A percentile compares a stretch with the other conserved stretches of the same genome.
phyloP scores from a whole-genome alignment of 2,888 invertebrate genomes.

The Machimus rusticus region DNA sequence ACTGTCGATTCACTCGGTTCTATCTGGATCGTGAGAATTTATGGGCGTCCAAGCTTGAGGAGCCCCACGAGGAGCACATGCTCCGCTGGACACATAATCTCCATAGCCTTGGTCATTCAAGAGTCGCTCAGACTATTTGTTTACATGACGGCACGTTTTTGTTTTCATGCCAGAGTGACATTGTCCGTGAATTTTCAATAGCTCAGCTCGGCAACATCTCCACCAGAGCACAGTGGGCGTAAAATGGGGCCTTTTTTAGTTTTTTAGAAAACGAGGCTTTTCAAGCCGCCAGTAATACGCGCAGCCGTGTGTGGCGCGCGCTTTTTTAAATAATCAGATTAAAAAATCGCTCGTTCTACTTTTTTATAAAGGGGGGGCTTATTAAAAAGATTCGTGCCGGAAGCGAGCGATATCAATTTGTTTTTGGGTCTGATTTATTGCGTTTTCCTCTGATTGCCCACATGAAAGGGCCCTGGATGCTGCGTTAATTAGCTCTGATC shows the following conservation, averaged over 20 bases:
- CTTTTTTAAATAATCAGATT: neutral
- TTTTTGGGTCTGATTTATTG: neutral
- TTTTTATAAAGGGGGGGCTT: neutral
- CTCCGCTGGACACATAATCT: neutral
- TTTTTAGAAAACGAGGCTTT: neutral
- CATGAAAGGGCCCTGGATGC: neutral
- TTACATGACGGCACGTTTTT: neutral
- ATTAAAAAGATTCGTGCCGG: neutral
- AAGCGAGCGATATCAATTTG: neutral
- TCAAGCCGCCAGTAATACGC: neutral
- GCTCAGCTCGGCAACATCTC: neutral
- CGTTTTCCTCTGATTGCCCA: neutral
- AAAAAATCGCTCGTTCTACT: neutral
- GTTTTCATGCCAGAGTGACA: slow-evolving; percentile 6
- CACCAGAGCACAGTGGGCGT: neutral
- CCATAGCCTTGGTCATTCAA: neutral
- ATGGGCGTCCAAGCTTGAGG: neutral
- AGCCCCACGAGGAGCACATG: neutral
- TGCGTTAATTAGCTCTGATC: neutral
- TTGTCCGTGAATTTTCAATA: slow-evolving; percentile 16
- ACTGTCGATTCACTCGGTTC: neutral
- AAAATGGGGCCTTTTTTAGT: neutral
- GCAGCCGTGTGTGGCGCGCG: neutral
- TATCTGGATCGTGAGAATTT: neutral
- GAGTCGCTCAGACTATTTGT: neutral